Evolutionary conservation across 2,113 vertebrate genomes (phyloP), one percentile per base, ranked within the genome.

Genomic region (Verasper variegatus): DNA sequence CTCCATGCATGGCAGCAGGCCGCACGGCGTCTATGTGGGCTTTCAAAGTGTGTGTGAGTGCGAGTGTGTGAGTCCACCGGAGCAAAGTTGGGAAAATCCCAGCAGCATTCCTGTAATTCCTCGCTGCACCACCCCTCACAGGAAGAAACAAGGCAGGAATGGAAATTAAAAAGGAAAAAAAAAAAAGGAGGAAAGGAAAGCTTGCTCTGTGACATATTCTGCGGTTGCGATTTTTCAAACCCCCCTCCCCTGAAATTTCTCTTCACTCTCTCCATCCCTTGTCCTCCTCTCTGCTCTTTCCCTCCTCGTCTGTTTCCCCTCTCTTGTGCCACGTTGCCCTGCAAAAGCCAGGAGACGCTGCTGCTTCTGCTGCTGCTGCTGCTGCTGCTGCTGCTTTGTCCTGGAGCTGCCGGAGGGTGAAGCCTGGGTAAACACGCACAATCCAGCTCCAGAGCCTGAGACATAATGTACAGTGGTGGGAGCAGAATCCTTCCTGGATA

Each of bases 31-130:
- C 57, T 75, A 31, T 80, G 20, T 54, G 74, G 47, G 24, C 37
- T 40, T 42, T 51, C 73, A 64, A 47, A 71, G 68, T 40, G 40
- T 64, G 55, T 66, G 52, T 27, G 47, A 17, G 71, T 26, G 65
- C 17, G 72, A 61, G 80, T 72, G 82, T 86, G 82, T 85, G 80
- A 85, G 81, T 83, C 45, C 10, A 85, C 60, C 23, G 59, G 72
- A 85, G 76, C 56, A 78, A 89, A 89, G 81, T 86, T 85, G 85
- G 91, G 91, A 92, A 93, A 93, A 84, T 84, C 90, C 93, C 91
- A 85, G 83, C 86, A 91, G 71, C 93, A 94, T 94, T 93, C 92
- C 85, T 89, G 82, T 63, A 85, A 93, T 93, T 91, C 91, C 86
- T 91, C 63, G 40, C 75, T 66, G 84, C 89, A 86, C 87, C 89